Percentiles rank a stretch among this genome's conserved stretches.
Conservation (phyloP, 2,797 vertebrate genomes). For the Dallia pectoralis region DNA sequence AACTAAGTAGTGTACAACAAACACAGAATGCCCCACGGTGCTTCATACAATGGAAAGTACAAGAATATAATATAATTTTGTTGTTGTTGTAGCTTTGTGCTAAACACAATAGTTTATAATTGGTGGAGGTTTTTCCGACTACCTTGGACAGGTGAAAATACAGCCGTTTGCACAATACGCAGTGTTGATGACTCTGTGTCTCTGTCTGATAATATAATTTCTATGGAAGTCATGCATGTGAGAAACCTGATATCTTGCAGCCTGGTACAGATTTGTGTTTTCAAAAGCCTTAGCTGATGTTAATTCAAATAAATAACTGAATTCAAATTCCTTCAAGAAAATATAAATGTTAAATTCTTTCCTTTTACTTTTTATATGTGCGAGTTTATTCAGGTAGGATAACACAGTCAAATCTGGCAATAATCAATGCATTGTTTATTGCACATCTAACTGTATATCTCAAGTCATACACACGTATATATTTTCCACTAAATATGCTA, state of each 20-base stretch:
- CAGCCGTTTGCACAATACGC: slow-evolving; percentile 61
- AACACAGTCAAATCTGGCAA: not conserved
- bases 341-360: not conserved
- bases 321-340: not conserved
- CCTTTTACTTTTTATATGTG: not conserved
- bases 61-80: not conserved
- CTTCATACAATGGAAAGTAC: not conserved
- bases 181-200: slow-evolving; percentile 54
- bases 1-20: not conserved
- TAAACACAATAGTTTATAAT: slow-evolving; percentile 25
- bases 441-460: not conserved
- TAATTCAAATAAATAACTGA: slow-evolving; percentile 1
- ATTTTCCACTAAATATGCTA: not conserved
- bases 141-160: slow-evolving; percentile 42
- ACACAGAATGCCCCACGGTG: not conserved
- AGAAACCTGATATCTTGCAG: slow-evolving; percentile 27
- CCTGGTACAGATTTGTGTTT: slow-evolving; percentile 20
- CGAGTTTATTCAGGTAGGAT: not conserved
- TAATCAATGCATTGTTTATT: not conserved
- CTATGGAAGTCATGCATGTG: not conserved
- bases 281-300: not conserved
- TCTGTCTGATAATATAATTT: slow-evolving; percentile 17
- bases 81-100: not conserved
- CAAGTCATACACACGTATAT: not conserved
- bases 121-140: slow-evolving; percentile 28